These are phyloP conservation scores for Noctilio leporinus DNA, from an alignment of 2,113 vertebrate genomes.

Conservation along the genomic window DNA sequence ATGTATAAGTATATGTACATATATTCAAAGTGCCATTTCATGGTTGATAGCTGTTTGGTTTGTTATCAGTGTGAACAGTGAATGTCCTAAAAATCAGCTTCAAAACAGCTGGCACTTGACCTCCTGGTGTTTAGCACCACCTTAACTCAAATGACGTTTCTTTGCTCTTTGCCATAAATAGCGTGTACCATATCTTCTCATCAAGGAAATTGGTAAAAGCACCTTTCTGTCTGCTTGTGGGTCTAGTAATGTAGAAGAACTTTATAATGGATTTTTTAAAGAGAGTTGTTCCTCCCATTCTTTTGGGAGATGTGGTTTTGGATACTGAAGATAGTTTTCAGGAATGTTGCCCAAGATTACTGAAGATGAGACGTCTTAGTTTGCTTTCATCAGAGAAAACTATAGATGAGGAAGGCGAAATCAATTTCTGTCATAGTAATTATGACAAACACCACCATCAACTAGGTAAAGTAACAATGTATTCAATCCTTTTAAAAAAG, in stretches of 20 bases:
- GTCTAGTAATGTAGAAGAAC: slow-evolving; percentile 5
- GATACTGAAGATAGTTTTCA: slow-evolving; percentile 71
- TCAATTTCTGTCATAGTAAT: not conserved
- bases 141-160: slow-evolving; percentile 80
- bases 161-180: slow-evolving; percentile 68
- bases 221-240: slow-evolving; percentile 2
- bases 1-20: not conserved
- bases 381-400: slow-evolving; percentile 84
- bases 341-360: slow-evolving; percentile 84
- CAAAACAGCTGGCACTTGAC: slow-evolving; percentile 84
- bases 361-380: slow-evolving; percentile 87
- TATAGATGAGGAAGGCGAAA: slow-evolving; percentile 78
- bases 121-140: slow-evolving; percentile 74
- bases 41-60: slow-evolving; percentile 57
- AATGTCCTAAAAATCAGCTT: slow-evolving; percentile 87
- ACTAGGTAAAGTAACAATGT: slow-evolving; percentile 56
- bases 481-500: not conserved
- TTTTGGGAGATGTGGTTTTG: slow-evolving; percentile 81
- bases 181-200: slow-evolving; percentile 61
- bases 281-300: slow-evolving; percentile 85
- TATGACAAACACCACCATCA: slow-evolving; percentile 48
- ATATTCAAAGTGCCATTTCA: slow-evolving; percentile 31
- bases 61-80: slow-evolving; percentile 84
- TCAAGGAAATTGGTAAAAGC: slow-evolving; percentile 73
- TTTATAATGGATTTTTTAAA: slow-evolving; percentile 92